Base-by-base conservation (phyloP, 2,888 invertebrate species). In the Heliothis peltigera region DNA sequence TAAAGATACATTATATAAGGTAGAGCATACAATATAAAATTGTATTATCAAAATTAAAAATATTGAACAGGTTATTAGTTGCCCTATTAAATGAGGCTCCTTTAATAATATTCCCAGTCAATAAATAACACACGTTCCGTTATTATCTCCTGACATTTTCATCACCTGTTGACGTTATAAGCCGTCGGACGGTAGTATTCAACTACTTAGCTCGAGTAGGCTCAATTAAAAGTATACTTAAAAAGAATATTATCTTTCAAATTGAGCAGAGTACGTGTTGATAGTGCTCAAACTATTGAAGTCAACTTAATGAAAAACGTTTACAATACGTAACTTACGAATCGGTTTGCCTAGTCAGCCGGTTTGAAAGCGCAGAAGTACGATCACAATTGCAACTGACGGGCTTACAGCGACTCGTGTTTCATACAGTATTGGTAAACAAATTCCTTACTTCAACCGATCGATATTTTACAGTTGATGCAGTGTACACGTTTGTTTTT, bases 131-230 rank as follows among this genome's bases (percentile, higher is more conserved):
- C 56, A 61, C 54, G 63, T 77, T 77, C 63, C 59, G 70, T 77
- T 84, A 82, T 84, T 84, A 85, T 79, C 79, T 71, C 60, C 60
- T 86, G 87, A 84, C 86, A 85, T 87, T 87, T 82, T 77, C 84
- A 77, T 85, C 82, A 86, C 79, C 83, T 83, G 86, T 81, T 79
- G 80, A 79, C 58, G 77, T 35, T 62, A 57, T 63, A 70, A 65
- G 75, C 70, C 74, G 79, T 60, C 80, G 75, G 80, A 57, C 77
- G 78, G 76, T 74, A 62, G 71, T 56, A 19, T 21, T 57, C 54
- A 53, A 54, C 57, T 65, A 66, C 68, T 62, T 59, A 49, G 46
- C 32, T 42, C 18, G 25, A 55, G 64, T 77, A 71, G 69, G 72
- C 70, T 58, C 70, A 79, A 77, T 75, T 80, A 81, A 70, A 79